Base-by-base conservation (phyloP, 1,140 invertebrate species). In the Cataglyphis hispanica region DNA sequence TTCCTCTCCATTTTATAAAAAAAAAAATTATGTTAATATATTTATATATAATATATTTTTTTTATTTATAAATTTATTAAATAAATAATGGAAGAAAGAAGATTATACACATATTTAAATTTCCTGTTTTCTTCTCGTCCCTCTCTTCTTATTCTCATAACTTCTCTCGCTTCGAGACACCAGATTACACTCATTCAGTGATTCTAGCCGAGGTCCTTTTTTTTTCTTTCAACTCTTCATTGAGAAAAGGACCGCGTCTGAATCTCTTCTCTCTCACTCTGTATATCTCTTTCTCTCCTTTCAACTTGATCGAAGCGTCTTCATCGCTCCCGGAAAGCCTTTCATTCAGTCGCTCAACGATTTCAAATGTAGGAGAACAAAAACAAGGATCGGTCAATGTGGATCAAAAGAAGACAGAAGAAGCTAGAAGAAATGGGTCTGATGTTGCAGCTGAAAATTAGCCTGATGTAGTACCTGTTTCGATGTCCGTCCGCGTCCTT, bases 131-230 rank as follows among this genome's bases (percentile, higher is more conserved):
- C 74, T 11, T 27, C 3, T 85, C 69, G 13, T 27, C 27, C 13
- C 66, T 75, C 43, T 56, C 56, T 77, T 31, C 60, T 67, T 56
- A 31, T 61, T n/a, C 11, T 64, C 43, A 25, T 46, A 50, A 22
- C 34, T 88, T 53, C 67, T 84, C 61, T 84, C 46, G 84, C 75
- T 84, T 75, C 5, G 25, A 75, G 81, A 84, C 77, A 85, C 37
- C 86, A 93, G 86, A 93, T 92, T 92, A 93, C 90, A 91, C 91
- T 92, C 92, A 93, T 93, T 93, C 92, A 93, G 89, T 90, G 83
- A 91, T 90, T 88, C 88, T 75, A 80, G 77, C 64, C 74, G 84
- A 89, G 84, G 89, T 86, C 85, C 78, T 91, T 85, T 81, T 66
- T 83, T 67, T 84, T 74, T 84, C 83, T 74, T 85, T 85, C 78